Evolutionary conservation across 2,113 vertebrate species (phyloP).

Genomic region (Ptilonorhynchus violaceus): DNA sequence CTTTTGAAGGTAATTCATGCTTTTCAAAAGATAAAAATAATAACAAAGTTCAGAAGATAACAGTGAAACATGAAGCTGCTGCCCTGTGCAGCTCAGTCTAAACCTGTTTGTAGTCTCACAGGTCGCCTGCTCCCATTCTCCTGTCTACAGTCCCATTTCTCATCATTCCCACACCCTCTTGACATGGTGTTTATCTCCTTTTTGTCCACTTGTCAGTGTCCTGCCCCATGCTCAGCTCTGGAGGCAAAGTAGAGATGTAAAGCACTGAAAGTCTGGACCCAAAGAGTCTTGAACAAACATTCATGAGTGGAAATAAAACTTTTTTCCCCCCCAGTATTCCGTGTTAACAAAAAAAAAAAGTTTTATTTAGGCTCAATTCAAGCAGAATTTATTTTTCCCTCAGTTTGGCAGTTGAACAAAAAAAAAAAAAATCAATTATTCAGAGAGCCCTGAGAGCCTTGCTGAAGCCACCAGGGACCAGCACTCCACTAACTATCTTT

Average conservation of each 20-base stretch:
- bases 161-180: background rate
- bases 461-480: slow-evolving; percentile 7
- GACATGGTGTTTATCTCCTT: fast-evolving
- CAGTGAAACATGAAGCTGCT: background rate
- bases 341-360: background rate
- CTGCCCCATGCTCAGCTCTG: background rate
- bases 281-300: background rate
- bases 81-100: background rate
- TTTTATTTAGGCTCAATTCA: background rate
- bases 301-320: background rate
- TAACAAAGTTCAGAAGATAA: background rate
- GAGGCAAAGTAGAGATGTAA: background rate
- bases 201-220: background rate
- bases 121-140: background rate
- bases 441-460: slow-evolving; percentile 7
- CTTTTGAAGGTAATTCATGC: background rate
- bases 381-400: background rate
- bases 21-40: background rate
- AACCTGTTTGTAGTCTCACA: background rate
- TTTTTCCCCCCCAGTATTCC: background rate
- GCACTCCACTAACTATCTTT: background rate
- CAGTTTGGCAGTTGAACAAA: background rate
- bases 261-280: background rate
- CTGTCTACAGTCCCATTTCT: background rate
- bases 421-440: slow-evolving; percentile 35